These are phyloP conservation scores for Alligator mississippiensis DNA, from an alignment of 2,113 vertebrate genomes.

Conservation along the genomic window DNA sequence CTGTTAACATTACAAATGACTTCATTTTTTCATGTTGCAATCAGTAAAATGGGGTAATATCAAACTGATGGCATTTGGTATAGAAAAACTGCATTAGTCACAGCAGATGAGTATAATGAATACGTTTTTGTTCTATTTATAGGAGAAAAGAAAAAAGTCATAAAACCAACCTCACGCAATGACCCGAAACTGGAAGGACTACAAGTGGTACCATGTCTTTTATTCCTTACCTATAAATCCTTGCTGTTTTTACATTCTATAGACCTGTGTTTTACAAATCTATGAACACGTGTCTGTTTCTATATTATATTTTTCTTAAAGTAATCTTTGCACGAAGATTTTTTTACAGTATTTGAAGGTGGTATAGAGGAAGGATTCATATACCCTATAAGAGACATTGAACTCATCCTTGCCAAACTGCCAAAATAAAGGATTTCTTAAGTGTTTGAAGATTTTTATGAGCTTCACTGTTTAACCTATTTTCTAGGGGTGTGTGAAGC, in stretches of 20 bases:
- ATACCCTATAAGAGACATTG: not conserved
- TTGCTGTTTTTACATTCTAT: not conserved
- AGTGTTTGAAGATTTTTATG: not conserved
- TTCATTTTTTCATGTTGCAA: not conserved
- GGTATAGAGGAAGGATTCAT: constrained; percentile 23
- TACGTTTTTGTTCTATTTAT: constrained; percentile 10
- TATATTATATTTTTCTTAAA: not conserved
- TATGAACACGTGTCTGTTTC: not conserved
- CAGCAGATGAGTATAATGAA: not conserved
- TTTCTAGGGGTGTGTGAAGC: not conserved
- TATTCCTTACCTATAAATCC: not conserved
- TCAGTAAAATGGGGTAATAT: not conserved
- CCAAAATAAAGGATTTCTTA: constrained; percentile 23
- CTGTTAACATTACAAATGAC: not conserved
- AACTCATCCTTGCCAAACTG: constrained; percentile 1
- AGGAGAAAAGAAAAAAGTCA: constrained; percentile 85
- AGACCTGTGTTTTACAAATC: not conserved
- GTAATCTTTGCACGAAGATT: not conserved
- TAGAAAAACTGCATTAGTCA: not conserved
- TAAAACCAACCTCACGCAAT: constrained; percentile 80
- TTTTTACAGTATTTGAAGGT: constrained; percentile 11
- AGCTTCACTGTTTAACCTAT: not conserved
- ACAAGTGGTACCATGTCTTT: constrained; percentile 80
- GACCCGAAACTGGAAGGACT: constrained; percentile 83
- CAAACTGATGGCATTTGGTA: not conserved